These are phyloP conservation scores for Typhlichthys eigenmanni DNA, from an alignment of 2,797 vertebrate genomes.

Conservation along the genomic window DNA sequence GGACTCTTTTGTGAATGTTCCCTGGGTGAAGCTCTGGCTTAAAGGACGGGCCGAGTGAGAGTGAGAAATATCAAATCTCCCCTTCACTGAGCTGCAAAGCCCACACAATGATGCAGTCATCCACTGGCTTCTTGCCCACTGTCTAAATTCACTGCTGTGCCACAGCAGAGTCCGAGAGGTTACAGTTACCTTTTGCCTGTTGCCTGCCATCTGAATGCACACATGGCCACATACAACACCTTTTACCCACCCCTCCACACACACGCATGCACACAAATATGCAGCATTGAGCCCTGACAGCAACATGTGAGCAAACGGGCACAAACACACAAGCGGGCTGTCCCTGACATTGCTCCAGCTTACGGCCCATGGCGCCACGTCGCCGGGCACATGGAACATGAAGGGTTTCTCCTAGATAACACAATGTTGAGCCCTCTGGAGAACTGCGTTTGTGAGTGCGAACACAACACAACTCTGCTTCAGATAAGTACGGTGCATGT, in stretches of 20 bases:
- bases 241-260: background rate
- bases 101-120: slow-evolving; percentile 71
- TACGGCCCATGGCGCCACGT: slow-evolving; percentile 33
- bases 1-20: slow-evolving; percentile 75
- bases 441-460: slow-evolving; percentile 38
- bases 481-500: background rate
- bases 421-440: slow-evolving; percentile 33
- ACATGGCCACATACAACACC: background rate
- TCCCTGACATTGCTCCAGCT: slow-evolving; percentile 33
- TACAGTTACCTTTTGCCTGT: slow-evolving; percentile 22
- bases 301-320: background rate
- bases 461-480: slow-evolving; percentile 28
- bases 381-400: slow-evolving; percentile 38
- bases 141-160: slow-evolving; percentile 61
- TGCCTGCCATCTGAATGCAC: slow-evolving; percentile 15
- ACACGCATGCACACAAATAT: background rate
- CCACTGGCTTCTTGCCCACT: slow-evolving; percentile 62
- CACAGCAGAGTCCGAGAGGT: slow-evolving; percentile 42
- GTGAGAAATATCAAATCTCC: slow-evolving; percentile 75
- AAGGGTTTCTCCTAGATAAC: slow-evolving; percentile 32
- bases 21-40: slow-evolving; percentile 68
- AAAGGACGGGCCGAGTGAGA: slow-evolving; percentile 66
- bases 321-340: background rate
- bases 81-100: slow-evolving; percentile 74
- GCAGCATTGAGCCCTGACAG: background rate